Evolutionary conservation across 2,888 invertebrate genomes (phyloP).

Genomic region (Drosophila acutilabella): DNA sequence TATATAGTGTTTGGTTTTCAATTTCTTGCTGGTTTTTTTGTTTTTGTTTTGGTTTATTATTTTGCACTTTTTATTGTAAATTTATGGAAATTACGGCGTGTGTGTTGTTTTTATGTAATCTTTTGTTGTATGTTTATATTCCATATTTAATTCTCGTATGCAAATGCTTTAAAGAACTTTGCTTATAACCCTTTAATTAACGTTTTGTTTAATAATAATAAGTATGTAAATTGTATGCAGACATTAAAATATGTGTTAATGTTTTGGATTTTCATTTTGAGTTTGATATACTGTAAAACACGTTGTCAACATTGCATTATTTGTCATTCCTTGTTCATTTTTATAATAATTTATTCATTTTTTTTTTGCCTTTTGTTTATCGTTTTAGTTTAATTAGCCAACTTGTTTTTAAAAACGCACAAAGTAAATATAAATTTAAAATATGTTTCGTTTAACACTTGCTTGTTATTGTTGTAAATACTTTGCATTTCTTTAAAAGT

Average conservation of each 20-base stretch:
- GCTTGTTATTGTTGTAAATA: slow-evolving; percentile 61
- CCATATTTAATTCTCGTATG: slow-evolving; percentile 38
- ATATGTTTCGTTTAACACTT: slow-evolving; percentile 47
- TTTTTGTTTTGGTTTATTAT: slow-evolving; percentile 19
- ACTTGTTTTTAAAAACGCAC: slow-evolving; percentile 63
- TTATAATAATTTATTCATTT: slow-evolving; percentile 33
- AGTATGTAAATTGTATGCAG: slow-evolving; percentile 62
- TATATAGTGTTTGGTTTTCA: slow-evolving; percentile 47
- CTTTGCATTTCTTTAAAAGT: slow-evolving; percentile 64
- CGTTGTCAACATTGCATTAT: slow-evolving; percentile 65
- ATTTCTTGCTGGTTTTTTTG: neutral
- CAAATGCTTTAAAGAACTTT: slow-evolving; percentile 44
- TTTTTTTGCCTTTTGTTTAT: slow-evolving; percentile 28
- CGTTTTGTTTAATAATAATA: slow-evolving; percentile 51
- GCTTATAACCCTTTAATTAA: slow-evolving; percentile 49
- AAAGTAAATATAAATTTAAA: slow-evolving; percentile 63
- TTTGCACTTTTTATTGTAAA: slow-evolving; percentile 57
- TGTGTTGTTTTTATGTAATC: slow-evolving; percentile 1
- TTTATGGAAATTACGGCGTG: slow-evolving; percentile 53
- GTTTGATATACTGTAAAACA: slow-evolving; percentile 57
- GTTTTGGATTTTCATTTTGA: slow-evolving; percentile 38
- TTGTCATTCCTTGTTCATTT: slow-evolving; percentile 51
- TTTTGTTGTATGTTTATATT: slow-evolving; percentile 7
- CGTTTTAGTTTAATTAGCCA: slow-evolving; percentile 42
- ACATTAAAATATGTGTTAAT: slow-evolving; percentile 69